Evolutionary conservation across 2,888 invertebrate genomes (phyloP).

Genomic region (Dynastes maya): DNA sequence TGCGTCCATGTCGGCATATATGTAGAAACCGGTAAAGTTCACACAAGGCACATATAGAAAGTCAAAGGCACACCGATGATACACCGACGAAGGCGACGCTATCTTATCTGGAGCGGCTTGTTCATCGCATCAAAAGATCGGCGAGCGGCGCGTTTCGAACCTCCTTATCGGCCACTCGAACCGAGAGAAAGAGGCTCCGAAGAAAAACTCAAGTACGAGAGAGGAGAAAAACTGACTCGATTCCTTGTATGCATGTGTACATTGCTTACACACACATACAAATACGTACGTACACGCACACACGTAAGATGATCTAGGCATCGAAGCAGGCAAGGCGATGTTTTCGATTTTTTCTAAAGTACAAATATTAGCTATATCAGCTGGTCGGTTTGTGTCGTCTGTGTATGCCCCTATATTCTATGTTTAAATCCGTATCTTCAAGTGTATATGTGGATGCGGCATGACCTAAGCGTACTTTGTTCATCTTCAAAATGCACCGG

Average conservation of each 20-base stretch:
- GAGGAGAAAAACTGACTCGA: neutral
- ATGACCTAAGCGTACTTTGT: constrained; percentile 7
- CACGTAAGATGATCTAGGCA: neutral
- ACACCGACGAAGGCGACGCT: constrained; percentile 45
- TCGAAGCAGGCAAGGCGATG: constrained; percentile 7
- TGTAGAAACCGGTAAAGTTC: constrained; percentile 36
- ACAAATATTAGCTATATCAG: constrained; percentile 36
- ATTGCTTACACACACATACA: neutral
- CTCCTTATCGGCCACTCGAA: constrained; percentile 35
- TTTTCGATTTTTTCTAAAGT: constrained; percentile 45
- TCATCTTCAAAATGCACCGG: constrained; percentile 18
- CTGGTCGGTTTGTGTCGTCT: constrained; percentile 9
- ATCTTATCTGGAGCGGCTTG: constrained; percentile 53
- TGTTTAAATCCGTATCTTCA: neutral
- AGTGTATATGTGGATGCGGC: constrained; percentile 19
- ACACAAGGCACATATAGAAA: constrained; percentile 33
- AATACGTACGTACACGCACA: neutral
- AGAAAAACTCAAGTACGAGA: constrained; percentile 10
- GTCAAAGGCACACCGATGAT: constrained; percentile 41
- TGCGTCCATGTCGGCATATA: neutral
- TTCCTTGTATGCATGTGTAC: constrained; percentile 17
- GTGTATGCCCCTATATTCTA: neutral
- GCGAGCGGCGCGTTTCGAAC: constrained; percentile 44
- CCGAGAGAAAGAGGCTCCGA: constrained; percentile 16
- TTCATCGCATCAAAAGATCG: constrained; percentile 52